phyloP scores from a whole-genome alignment of 2,888 invertebrate genomes.

The Agonopterix heracliana region DNA sequence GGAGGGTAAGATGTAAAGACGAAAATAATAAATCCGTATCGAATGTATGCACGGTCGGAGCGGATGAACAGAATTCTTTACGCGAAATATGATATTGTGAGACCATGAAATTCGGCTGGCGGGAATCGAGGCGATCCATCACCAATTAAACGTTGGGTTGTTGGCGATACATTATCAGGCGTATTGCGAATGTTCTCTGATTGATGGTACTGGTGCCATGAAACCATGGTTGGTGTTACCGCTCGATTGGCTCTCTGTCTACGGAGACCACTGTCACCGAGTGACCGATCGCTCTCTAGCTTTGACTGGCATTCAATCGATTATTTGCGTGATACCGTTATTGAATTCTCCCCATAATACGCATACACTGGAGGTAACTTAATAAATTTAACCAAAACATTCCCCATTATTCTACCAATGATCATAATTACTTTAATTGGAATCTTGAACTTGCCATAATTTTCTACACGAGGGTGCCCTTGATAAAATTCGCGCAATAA shows the following conservation, averaged over 20 bases:
- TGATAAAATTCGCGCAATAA: conserved; percentile 39
- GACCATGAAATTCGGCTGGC: conserved; percentile 48
- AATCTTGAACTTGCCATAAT: conserved; percentile 34
- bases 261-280: conserved; percentile 46
- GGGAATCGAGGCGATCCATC: conserved; percentile 55
- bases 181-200: conserved; percentile 58
- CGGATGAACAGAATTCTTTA: conserved; percentile 40
- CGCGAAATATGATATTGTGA: conserved; percentile 43
- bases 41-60: conserved; percentile 60
- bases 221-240: conserved; percentile 40
- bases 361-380: neutral
- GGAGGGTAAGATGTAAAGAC: conserved; percentile 65
- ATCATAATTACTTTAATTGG: conserved; percentile 18
- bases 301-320: conserved; percentile 30
- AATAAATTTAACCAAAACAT: too few species aligned
- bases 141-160: conserved; percentile 69
- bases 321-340: conserved; percentile 23
- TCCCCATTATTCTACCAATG: too few species aligned
- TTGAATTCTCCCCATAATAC: conserved; percentile 22
- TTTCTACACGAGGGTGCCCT: conserved; percentile 27
- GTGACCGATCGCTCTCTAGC: conserved; percentile 48
- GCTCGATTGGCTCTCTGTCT: conserved; percentile 39
- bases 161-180: conserved; percentile 66
- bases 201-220: conserved; percentile 59
- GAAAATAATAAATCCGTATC: conserved; percentile 73